A percentile compares a stretch with the other conserved stretches of the same genome.
Evolutionary conservation across 1,140 invertebrate species (phyloP).

Genomic region (Akabosia matsudoensis): DNA sequence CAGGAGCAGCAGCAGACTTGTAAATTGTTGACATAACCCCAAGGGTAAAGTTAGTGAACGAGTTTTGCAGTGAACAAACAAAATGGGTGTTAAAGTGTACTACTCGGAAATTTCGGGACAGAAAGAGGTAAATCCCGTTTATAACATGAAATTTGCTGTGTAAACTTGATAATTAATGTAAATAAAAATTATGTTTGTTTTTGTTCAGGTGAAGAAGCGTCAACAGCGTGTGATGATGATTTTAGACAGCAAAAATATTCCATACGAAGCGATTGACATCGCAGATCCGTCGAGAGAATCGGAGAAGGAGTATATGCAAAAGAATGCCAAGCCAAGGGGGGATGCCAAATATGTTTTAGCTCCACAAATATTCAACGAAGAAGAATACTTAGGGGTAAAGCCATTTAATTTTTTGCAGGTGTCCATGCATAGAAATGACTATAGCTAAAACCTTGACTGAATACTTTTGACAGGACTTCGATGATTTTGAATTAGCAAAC

Average conservation of each 20-base stretch:
- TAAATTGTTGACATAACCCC: conserved; percentile 20
- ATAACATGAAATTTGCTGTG: conserved; percentile 40
- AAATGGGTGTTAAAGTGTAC: conserved; percentile 84
- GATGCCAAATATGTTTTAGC: conserved; percentile 73
- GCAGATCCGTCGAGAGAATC: conserved; percentile 82
- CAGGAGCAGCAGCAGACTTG: neutral
- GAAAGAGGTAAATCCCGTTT: conserved; percentile 69
- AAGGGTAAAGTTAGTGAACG: neutral
- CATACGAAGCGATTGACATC: conserved; percentile 86
- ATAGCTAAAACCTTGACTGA: no score
- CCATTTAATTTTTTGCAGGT: conserved; percentile 22
- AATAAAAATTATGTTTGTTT: conserved; percentile 36
- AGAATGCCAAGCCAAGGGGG: conserved; percentile 62
- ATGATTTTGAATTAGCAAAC: conserved; percentile 85
- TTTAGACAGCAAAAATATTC: conserved; percentile 81
- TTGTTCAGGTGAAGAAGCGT: conserved; percentile 82
- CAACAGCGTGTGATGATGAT: conserved; percentile 89
- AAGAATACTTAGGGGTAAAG: conserved; percentile 85
- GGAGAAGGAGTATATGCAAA: conserved; percentile 89
- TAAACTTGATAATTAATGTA: conserved; percentile 28
- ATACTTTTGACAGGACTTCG: conserved; percentile 76
- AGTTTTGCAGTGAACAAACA: no score
- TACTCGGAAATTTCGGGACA: conserved; percentile 84
- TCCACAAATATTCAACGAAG: conserved; percentile 90
- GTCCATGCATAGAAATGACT: conserved; percentile 28